Evolutionary conservation across 2,113 vertebrate species (phyloP), one percentile per base, ranked within the genome.

Genomic region (Crotalus helleri): DNA sequence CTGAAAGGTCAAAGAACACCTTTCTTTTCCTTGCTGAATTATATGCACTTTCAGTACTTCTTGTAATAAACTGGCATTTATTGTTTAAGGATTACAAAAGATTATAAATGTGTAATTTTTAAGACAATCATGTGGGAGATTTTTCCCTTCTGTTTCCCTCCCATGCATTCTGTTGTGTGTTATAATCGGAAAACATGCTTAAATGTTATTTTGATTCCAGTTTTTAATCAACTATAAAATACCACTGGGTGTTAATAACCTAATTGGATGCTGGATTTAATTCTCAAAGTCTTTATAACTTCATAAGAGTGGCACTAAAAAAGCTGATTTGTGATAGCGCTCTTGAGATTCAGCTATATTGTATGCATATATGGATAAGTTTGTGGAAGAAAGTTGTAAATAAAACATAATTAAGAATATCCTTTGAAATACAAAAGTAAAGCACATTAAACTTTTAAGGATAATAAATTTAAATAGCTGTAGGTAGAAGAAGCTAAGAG

Each of bases 1-100:
- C 86, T 92, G 61, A 93, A 94, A 91, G 53, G 7, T 24, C 51
- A 91, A 24, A 89, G 24, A 93, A 69, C 51, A 85, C 33, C 33
- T 39, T 85, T 15, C 61, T 53, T 49, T n/a, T 44, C 51, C 85
- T 4, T 29, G 9, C 53, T 92, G 58, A 49, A 3, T 90, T 81
- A 88, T 24, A 33, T 85, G 44, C 12, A 74, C 57, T 91, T 7
- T 7, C 54, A 85, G 33, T 17, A 12, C 85, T 23, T 87, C 17
- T 13, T 64, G 26, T 49, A 88, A 88, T 53, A 91, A 59, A 92
- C 6, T 88, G 74, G 6, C 85, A 53, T 53, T 88, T n/a, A 26
- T 85, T 85, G 69, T 53, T 53, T 24, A 54, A 87, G 58, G 29
- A 59, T 87, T 39, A 51, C 33, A n/a, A 55, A 33, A 55, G 33